Percentiles rank a stretch among this genome's conserved stretches.
Conservation (phyloP, 2,797 vertebrate genomes). For the Siniperca undulata region DNA sequence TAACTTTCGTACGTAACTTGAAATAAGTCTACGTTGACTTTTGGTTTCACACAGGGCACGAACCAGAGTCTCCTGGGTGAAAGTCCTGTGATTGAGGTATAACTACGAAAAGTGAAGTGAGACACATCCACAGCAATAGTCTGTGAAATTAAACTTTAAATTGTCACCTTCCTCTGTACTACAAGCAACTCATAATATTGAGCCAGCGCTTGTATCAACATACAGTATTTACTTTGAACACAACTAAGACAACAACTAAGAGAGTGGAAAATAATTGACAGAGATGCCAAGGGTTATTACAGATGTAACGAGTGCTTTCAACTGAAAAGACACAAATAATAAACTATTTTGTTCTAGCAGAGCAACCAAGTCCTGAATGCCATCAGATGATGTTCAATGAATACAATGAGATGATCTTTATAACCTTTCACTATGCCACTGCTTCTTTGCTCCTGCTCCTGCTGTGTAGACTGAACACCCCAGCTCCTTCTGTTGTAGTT, state of each 20-base stretch:
- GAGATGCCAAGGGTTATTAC: neutral
- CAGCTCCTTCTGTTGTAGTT: neutral
- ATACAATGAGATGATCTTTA: constrained; percentile 1
- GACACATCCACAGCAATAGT: neutral
- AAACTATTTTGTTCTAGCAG: neutral
- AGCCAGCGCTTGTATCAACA: neutral
- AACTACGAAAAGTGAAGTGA: neutral
- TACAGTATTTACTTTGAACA: neutral
- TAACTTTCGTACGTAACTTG: no score
- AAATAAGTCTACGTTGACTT: no score
- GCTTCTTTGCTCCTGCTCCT: constrained; percentile 4
- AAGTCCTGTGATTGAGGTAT: no score
- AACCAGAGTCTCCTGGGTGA: no score
- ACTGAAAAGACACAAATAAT: neutral
- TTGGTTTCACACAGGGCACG: no score
- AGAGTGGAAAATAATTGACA: neutral
- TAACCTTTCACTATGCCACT: constrained; percentile 3
- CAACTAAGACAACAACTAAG: neutral
- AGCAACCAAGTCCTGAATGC: neutral
- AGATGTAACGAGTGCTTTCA: neutral
- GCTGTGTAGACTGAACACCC: neutral
- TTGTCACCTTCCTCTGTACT: no score
- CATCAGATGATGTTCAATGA: neutral
- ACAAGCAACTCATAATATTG: neutral
- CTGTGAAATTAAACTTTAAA: neutral